Evolutionary conservation across 2,113 vertebrate genomes (phyloP).

Genomic region (Onychostoma macrolepis): DNA sequence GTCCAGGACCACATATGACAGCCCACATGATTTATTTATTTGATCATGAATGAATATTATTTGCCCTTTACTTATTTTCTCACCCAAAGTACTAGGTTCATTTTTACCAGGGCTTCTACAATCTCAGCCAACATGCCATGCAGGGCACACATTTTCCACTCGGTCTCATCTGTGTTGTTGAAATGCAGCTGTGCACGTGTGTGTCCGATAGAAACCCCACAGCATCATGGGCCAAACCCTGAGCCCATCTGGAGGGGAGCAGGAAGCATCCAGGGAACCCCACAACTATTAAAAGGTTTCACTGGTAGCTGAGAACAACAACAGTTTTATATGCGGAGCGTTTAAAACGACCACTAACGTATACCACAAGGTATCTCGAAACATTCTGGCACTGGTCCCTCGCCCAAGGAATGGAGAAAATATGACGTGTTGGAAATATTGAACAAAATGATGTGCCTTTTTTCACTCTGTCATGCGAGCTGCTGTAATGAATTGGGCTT

Average conservation of each 20-base stretch:
- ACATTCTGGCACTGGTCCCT: constrained; percentile 46
- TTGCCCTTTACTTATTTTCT: neutral
- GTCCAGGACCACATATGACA: neutral
- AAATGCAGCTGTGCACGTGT: constrained; percentile 54
- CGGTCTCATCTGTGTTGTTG: constrained; percentile 45
- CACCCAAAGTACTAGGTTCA: constrained; percentile 6
- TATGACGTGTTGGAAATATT: constrained; percentile 62
- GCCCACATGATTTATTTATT: neutral
- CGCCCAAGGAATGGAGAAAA: constrained; percentile 62
- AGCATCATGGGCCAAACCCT: constrained; percentile 48
- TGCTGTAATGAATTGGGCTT: constrained; percentile 43
- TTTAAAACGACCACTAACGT: constrained; percentile 64
- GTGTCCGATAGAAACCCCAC: constrained; percentile 38
- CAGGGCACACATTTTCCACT: constrained; percentile 55
- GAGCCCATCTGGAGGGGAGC: constrained; percentile 42
- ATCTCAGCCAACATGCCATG: constrained; percentile 46
- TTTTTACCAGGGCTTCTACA: constrained; percentile 50
- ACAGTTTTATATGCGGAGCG: constrained; percentile 62
- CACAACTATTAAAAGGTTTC: constrained; percentile 58
- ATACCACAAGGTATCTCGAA: constrained; percentile 48
- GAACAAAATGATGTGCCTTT: constrained; percentile 51
- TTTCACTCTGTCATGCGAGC: constrained; percentile 46
- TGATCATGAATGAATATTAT: neutral
- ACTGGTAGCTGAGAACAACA: constrained; percentile 64
- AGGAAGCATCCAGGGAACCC: constrained; percentile 69